A percentile compares a stretch with the other conserved stretches of the same genome.
Conservation (phyloP, 64 coral and sea anemone genomes). For the Actinia tenebrosa region DNA sequence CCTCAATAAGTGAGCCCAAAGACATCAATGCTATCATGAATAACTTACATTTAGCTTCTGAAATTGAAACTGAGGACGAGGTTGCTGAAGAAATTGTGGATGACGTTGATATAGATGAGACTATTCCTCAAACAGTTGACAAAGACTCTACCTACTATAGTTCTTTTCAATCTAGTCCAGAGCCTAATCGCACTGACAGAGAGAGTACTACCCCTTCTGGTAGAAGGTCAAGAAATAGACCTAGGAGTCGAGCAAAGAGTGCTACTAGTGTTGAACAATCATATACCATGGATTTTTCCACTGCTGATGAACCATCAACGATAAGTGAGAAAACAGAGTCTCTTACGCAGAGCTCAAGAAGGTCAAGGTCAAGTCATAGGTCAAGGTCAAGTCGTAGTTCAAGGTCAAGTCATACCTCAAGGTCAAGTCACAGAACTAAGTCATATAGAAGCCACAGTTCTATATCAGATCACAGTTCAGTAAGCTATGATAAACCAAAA, state of each 20-base stretch:
- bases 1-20: slow-evolving; percentile 24
- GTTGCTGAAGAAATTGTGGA: slow-evolving; percentile 87
- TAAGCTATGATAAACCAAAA: not conserved
- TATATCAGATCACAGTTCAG: slow-evolving; percentile 30
- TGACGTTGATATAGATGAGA: slow-evolving; percentile 35
- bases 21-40: slow-evolving; percentile 34
- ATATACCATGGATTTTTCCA: slow-evolving; percentile 50
- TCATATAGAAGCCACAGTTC: slow-evolving; percentile 22
- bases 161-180: slow-evolving; percentile 14
- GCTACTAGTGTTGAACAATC: slow-evolving; percentile 18
- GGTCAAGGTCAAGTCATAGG: slow-evolving; percentile 30
- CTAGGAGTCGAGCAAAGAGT: slow-evolving; percentile 21
- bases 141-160: not conserved
- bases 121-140: not conserved
- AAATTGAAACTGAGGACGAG: slow-evolving; percentile 82
- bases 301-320: slow-evolving; percentile 46
- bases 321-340: slow-evolving; percentile 37
- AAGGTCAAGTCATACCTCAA: slow-evolving; percentile 43
- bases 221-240: slow-evolving; percentile 22
- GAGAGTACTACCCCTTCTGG: slow-evolving; percentile 23
- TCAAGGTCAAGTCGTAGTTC: slow-evolving; percentile 45
- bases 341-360: slow-evolving; percentile 18
- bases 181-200: not conserved
- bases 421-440: slow-evolving; percentile 33
- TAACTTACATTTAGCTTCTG: slow-evolving; percentile 38